A percentile compares a stretch with the other conserved stretches of the same genome.
Conservation (phyloP, 2,888 invertebrate genomes). For the Mechanitis messenoides region DNA sequence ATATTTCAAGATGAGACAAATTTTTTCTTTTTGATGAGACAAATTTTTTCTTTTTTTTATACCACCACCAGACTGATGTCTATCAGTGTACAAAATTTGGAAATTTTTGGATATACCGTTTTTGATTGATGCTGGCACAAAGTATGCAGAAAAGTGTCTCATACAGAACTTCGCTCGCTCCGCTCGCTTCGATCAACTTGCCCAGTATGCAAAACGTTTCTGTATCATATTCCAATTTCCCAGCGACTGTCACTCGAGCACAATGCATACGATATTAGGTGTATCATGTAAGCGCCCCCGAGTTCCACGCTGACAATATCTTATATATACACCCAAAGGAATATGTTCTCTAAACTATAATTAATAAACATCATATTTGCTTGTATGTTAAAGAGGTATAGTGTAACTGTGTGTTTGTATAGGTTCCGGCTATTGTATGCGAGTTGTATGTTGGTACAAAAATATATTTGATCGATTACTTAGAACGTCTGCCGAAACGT, state of each 20-base stretch:
- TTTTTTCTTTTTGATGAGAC: too few species aligned
- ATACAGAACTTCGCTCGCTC: too few species aligned
- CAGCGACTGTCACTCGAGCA: constrained; percentile 25
- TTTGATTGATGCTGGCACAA: too few species aligned
- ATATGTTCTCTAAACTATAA: constrained; percentile 4
- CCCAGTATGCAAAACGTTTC: constrained; percentile 13
- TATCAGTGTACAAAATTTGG: too few species aligned
- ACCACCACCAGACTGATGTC: too few species aligned
- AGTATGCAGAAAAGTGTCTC: too few species aligned
- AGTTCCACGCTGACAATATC: constrained; percentile 11
- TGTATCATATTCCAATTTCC: constrained; percentile 23
- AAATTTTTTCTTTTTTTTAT: too few species aligned
- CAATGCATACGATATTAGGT: constrained; percentile 24
- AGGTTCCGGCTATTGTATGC: constrained; percentile 28
- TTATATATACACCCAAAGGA: constrained; percentile 8
- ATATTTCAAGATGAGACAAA: too few species aligned
- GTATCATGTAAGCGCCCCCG: constrained; percentile 16
- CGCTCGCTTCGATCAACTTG: too few species aligned
- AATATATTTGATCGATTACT: constrained; percentile 25
- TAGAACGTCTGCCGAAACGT: constrained; percentile 21
- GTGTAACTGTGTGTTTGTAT: constrained; percentile 13
- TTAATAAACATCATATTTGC: constrained; percentile 8
- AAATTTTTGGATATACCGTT: too few species aligned
- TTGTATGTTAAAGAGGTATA: constrained; percentile 11
- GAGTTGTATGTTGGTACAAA: constrained; percentile 17